These are phyloP conservation scores for Corythoichthys haematopterus DNA, from an alignment of 2,113 vertebrate species.

Conservation along the genomic window DNA sequence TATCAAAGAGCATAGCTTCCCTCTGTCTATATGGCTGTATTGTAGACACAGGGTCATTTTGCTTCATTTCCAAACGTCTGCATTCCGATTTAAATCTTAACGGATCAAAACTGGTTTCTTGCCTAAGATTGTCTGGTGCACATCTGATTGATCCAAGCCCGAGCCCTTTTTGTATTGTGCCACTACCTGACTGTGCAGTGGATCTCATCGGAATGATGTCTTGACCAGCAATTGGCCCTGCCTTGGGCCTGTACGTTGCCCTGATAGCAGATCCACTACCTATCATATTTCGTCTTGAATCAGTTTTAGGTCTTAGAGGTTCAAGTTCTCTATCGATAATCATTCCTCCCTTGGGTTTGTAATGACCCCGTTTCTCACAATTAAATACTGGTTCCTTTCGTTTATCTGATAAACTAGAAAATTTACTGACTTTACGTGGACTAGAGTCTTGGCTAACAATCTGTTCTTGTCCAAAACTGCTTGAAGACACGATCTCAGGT, in stretches of 20 bases:
- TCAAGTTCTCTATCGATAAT: not conserved
- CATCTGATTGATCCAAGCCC: not conserved
- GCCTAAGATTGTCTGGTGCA: not conserved
- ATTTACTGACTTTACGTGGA: not conserved
- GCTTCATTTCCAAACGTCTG: not conserved
- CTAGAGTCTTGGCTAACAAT: not conserved
- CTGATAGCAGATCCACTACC: not conserved
- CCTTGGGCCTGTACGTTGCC: not conserved
- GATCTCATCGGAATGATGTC: not conserved
- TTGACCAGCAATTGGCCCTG: not conserved
- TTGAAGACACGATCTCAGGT: not conserved
- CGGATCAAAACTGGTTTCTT: not conserved
- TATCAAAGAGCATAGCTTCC: not conserved
- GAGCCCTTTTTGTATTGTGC: not conserved
- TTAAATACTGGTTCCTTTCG: not conserved
- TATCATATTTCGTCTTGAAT: not conserved
- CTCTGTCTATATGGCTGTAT: conserved; percentile 3
- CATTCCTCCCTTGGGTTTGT: conserved; percentile 2
- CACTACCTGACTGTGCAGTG: not conserved
- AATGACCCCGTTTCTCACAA: not conserved
- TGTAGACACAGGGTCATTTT: not conserved
- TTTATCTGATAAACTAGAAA: not conserved
- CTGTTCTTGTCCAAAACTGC: not conserved
- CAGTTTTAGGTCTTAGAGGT: not conserved
- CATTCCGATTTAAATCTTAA: not conserved